Conservation (phyloP, 1,140 invertebrate species). For the Plectrocnemia conspersa region DNA sequence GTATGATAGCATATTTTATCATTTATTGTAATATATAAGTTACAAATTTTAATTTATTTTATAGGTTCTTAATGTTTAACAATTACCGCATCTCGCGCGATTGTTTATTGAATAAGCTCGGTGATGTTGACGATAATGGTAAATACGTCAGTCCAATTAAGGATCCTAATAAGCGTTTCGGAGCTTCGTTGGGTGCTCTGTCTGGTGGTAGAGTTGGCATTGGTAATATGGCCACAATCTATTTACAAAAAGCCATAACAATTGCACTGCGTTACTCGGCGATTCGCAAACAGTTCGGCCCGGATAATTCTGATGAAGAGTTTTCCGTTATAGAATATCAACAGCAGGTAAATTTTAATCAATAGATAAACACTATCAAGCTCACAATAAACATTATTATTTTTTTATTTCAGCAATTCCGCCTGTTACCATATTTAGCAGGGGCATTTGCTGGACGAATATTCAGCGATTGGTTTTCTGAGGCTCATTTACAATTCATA, state of each 20-base stretch:
- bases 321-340: slow-evolving; percentile 80
- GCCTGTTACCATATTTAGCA: slow-evolving; percentile 76
- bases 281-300: slow-evolving; percentile 75
- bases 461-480: slow-evolving; percentile 60
- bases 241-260: slow-evolving; percentile 63
- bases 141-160: slow-evolving; percentile 70
- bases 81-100: slow-evolving; percentile 76
- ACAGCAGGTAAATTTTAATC: slow-evolving; percentile 56
- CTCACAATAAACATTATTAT: not conserved
- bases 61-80: slow-evolving; percentile 76
- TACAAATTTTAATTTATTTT: too few relatives aligned
- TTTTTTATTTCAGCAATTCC: slow-evolving; percentile 63
- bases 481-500: slow-evolving; percentile 49
- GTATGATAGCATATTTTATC: slow-evolving; percentile 48
- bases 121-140: slow-evolving; percentile 80
- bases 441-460: slow-evolving; percentile 64
- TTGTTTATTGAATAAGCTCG: slow-evolving; percentile 76
- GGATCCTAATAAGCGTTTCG: slow-evolving; percentile 73
- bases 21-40: too few relatives aligned
- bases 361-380: too few relatives aligned
- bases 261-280: slow-evolving; percentile 80
- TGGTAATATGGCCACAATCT: slow-evolving; percentile 55
- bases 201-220: slow-evolving; percentile 56
- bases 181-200: slow-evolving; percentile 77
- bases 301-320: slow-evolving; percentile 53